Evolutionary conservation across 2,888 invertebrate genomes (phyloP).

Genomic region (Dasypogon diadema): DNA sequence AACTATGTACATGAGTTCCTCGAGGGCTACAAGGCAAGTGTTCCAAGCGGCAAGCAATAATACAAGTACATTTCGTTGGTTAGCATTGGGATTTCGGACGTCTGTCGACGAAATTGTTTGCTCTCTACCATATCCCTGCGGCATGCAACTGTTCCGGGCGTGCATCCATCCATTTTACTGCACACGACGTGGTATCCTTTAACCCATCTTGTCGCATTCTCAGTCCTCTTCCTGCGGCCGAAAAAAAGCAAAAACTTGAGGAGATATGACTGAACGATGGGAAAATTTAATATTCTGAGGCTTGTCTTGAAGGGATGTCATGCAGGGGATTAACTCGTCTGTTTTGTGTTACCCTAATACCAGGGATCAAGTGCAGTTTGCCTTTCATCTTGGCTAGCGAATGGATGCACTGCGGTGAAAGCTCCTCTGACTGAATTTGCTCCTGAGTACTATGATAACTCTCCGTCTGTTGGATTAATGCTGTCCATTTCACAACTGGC

Average conservation of each 20-base stretch:
- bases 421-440: not conserved
- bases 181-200: conserved; percentile 27
- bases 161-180: conserved; percentile 42
- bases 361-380: conserved; percentile 46
- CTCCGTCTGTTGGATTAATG: not conserved
- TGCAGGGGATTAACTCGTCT: conserved; percentile 46
- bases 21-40: conserved; percentile 53
- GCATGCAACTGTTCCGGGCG: conserved; percentile 50
- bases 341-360: conserved; percentile 44
- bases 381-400: conserved; percentile 44
- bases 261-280: conserved; percentile 40
- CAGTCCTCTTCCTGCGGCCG: conserved; percentile 10
- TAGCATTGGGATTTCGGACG: conserved; percentile 51
- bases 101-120: conserved; percentile 55
- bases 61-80: conserved; percentile 31
- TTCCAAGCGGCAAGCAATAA: conserved; percentile 50
- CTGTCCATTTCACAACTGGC: not conserved
- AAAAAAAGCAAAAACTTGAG: conserved; percentile 30
- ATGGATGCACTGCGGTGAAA: conserved; percentile 21
- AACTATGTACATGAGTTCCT: conserved; percentile 41
- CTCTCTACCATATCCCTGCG: conserved; percentile 46
- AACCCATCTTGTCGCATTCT: conserved; percentile 35
- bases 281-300: conserved; percentile 50
- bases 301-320: conserved; percentile 49
- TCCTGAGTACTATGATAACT: not conserved